Percentiles rank a stretch among this genome's conserved stretches.
Evolutionary conservation across 2,113 vertebrate genomes (phyloP).

Genomic region (Corythaixoides concolor): DNA sequence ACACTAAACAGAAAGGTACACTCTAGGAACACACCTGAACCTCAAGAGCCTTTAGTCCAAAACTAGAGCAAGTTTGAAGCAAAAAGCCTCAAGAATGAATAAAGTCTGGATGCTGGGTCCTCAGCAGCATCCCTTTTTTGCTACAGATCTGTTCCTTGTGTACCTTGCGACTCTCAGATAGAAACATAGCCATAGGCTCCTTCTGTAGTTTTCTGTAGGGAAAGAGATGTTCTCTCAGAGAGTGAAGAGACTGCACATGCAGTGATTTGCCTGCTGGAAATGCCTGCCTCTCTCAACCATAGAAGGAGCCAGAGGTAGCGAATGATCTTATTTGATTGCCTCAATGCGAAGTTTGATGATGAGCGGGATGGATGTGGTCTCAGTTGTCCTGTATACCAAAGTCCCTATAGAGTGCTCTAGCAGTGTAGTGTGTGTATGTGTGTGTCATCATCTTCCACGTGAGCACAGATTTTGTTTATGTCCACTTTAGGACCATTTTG

Average conservation of each 20-base stretch:
- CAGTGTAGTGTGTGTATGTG: not conserved
- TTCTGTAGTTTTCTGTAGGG: not conserved
- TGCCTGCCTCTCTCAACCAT: not conserved
- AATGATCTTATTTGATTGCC: not conserved
- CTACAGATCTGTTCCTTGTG: not conserved
- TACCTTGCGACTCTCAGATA: accelerated
- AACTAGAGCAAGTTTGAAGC: not conserved
- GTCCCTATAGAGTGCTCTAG: not conserved
- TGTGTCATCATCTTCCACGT: not conserved
- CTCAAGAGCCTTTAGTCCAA: not conserved
- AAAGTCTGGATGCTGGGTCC: not conserved
- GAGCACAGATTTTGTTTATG: not conserved
- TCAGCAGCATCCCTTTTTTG: not conserved
- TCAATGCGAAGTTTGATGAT: not conserved
- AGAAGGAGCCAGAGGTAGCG: not conserved
- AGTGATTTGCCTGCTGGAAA: not conserved
- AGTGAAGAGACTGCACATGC: not conserved
- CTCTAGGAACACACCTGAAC: not conserved
- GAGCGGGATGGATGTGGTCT: not conserved
- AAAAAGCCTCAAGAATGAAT: not conserved
- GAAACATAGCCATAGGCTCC: not conserved
- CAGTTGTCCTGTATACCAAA: not conserved
- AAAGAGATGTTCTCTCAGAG: not conserved
- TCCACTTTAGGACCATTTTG: not conserved
- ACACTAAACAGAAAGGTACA: not conserved